phyloP scores from a whole-genome alignment of 1,140 invertebrate species.

The Aphelenchoides avenae region DNA sequence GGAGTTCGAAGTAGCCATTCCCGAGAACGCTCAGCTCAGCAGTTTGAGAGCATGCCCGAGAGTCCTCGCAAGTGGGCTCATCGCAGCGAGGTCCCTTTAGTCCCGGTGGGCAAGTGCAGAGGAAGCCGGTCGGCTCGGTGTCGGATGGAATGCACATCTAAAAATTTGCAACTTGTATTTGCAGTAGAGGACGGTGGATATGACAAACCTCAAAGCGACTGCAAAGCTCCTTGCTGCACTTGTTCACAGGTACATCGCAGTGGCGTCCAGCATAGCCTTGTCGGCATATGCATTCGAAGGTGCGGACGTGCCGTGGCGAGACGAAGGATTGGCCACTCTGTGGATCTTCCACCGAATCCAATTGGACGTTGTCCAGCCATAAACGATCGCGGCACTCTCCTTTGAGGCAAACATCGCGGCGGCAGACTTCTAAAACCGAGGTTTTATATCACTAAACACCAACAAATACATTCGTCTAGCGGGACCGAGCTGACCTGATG shows the following conservation, averaged over 20 bases:
- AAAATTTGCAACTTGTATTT: no score
- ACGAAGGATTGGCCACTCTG: slow-evolving; percentile 77
- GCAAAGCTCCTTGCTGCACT: slow-evolving; percentile 58
- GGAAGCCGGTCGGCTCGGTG: slow-evolving; percentile 69
- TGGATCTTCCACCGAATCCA: slow-evolving; percentile 65
- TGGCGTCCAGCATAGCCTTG: slow-evolving; percentile 65
- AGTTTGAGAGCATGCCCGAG: no score
- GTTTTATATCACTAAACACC: slow-evolving; percentile 66
- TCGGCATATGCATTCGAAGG: slow-evolving; percentile 75
- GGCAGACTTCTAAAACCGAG: slow-evolving; percentile 73
- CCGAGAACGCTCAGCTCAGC: slow-evolving; percentile 76
- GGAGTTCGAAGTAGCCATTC: slow-evolving; percentile 77
- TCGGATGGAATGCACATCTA: slow-evolving; percentile 71
- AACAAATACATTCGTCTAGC: slow-evolving; percentile 1
- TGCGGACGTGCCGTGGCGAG: slow-evolving; percentile 72
- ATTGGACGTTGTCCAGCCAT: slow-evolving; percentile 67
- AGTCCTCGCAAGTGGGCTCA: slow-evolving; percentile 43
- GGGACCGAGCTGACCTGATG: not conserved
- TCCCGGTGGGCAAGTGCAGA: slow-evolving; percentile 74
- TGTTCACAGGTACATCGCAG: slow-evolving; percentile 51
- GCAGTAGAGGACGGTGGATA: no score
- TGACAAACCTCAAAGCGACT: no score
- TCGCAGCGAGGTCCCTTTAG: slow-evolving; percentile 68
- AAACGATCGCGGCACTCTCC: slow-evolving; percentile 78
- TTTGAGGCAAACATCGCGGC: slow-evolving; percentile 71